Base-by-base conservation (phyloP, 2,888 invertebrate species). In the Pterostichus niger region DNA sequence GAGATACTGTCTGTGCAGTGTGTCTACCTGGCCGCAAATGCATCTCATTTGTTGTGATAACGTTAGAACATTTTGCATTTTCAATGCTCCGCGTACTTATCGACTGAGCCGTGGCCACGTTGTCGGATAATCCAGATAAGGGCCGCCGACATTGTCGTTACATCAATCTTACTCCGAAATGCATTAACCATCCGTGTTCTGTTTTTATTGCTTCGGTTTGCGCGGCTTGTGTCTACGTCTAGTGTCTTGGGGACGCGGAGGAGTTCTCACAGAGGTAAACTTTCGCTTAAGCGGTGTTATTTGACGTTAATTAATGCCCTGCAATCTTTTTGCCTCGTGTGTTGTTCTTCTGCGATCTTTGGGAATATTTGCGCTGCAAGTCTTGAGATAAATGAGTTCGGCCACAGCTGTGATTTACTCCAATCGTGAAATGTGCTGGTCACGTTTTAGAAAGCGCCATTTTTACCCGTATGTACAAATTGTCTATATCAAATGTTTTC, bases 161-260 rank as follows among this genome's bases (percentile, higher is more conserved):
- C 81, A 81, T 81, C 81, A 81, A 81, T 81, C 81, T 81, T 81
- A 81, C 81, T 81, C 81, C 56, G 73, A 81, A 81, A 81, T 81
- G 68, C 81, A 81, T 81, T 81, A 81, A 81, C 54, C 81, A 73
- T 71, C 81, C 81, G n/a, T 81, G 71, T 64, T 52, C 52, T 80
- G 68, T 81, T 81, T 71, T 81, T 81, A 54, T 81, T 73, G 71
- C 68, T 79, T 75, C 31, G 52, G 71, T 24, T 40, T 73, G 49
- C 44, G 31, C 3, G 31, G 40, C 49, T 56, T 24, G 61, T 44
- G 61, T n/a, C 13, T 33, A 6, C 35, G 76, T 9, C 54, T 13
- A 54, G 40, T 40, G 40, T 40, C 40, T 40, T 40, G 40, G 9
- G 7, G 40, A 40, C 40, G 40, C 6, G 40, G 40, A 40, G 40